Evolutionary conservation across 2,797 vertebrate species (phyloP).

Genomic region (Manis pentadactyla): DNA sequence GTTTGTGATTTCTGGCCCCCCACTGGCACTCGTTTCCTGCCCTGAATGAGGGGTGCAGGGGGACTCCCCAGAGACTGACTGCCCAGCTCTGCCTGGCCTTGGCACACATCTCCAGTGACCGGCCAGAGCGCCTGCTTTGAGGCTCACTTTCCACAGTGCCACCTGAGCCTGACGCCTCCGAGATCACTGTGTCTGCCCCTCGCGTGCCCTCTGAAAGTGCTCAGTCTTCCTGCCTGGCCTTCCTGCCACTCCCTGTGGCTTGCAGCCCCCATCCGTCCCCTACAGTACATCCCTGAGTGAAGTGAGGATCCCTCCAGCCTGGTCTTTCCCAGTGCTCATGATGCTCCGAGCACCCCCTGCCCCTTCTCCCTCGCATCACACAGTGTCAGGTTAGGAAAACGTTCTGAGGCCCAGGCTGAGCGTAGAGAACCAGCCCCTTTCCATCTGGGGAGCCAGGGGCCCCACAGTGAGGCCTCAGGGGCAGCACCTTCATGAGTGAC

Average conservation of each 20-base stretch:
- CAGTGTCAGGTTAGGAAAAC: neutral
- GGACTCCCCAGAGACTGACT: neutral
- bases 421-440: neutral
- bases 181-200: fast-evolving
- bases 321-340: neutral
- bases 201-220: neutral
- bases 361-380: neutral
- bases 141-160: neutral
- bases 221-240: neutral
- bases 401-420: neutral
- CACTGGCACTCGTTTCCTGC: neutral
- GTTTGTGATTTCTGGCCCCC: neutral
- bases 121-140: neutral
- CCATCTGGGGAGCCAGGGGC: neutral
- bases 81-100: neutral
- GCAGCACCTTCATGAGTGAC: neutral
- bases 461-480: no score
- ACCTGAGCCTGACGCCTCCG: neutral
- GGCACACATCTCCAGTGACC: neutral
- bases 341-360: neutral
- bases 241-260: neutral
- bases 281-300: neutral
- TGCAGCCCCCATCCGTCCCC: neutral
- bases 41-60: neutral
- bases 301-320: neutral